Base-by-base conservation (phyloP, 1,140 invertebrate species). In the Drosophila tani region DNA sequence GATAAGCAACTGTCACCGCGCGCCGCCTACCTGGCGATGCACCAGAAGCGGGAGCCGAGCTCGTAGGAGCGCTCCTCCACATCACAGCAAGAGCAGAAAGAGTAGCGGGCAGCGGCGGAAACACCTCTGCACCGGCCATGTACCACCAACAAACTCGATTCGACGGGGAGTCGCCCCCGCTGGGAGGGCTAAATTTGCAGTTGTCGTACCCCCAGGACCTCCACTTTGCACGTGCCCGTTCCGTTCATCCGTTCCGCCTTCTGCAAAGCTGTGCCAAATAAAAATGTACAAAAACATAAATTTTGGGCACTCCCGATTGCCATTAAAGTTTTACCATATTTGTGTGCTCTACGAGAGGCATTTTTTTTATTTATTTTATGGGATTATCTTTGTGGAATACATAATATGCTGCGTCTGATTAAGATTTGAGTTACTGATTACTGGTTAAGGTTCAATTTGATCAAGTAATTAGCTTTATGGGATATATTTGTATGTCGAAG, bases 121-220 rank as follows among this genome's bases (percentile, higher is more conserved):
- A 40, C 41, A 51, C 70, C 55, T n/a, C 62, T 50, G 56, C 65
- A 49, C 17, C 12, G 46, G 8, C 27, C 27, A 40, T 11, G 21
- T 19, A 41, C 41, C 60, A 29, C 46, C 46, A 24, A 47, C 32
- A 29, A 47, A 58, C 41, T 49, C 50, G 14, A 65, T 51, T 57
- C 57, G 6, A 64, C 19, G 35, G 32, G 40, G 50, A 50, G 55
- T 29, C 19, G 21, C 62, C 51, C 41, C 51, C 41, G 24, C 49
- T 55, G 40, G 74, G 56, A 69, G 64, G 43, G 56, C 75, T 45
- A 85, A 85, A 85, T 85, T 85, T 79, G 38, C 62, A 79, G 82
- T 85, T 46, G 71, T 79, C 46, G 71, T 47, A 70, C 57, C 55
- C 41, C 32, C 56, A 29, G 46, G 49, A 29, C n/a, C n/a, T 24